Conservation (phyloP, 2,888 invertebrate species). For the Pyrochroa serraticornis region DNA sequence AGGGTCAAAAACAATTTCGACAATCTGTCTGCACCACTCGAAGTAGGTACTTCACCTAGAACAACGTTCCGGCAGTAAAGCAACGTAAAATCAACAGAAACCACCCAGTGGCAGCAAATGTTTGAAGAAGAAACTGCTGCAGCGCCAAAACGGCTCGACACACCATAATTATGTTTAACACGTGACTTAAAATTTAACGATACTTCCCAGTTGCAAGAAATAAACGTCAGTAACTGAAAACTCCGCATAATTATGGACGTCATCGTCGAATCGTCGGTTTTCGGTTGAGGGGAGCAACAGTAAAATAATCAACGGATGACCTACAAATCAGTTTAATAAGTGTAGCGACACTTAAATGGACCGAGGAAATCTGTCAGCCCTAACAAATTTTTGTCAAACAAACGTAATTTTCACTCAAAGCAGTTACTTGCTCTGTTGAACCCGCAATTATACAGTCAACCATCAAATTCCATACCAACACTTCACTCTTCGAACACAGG, state of each 20-base stretch:
- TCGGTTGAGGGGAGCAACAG: not conserved
- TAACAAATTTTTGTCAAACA: conserved; percentile 25
- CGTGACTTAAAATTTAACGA: no score
- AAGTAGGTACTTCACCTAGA: conserved; percentile 4
- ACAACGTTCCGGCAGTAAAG: not conserved
- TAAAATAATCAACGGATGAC: not conserved
- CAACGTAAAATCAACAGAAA: not conserved
- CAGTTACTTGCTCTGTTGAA: conserved; percentile 39
- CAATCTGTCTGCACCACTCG: not conserved
- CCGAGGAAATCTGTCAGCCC: conserved; percentile 22
- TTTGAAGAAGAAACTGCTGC: no score
- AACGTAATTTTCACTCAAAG: conserved; percentile 37
- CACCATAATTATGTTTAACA: no score
- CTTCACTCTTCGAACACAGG: conserved; percentile 41
- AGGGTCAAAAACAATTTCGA: no score
- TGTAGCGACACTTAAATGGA: conserved; percentile 18
- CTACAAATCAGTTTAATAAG: conserved; percentile 13
- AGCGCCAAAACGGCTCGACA: no score
- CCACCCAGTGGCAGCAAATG: not conserved
- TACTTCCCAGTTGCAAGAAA: no score
- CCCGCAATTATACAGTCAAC: conserved; percentile 38
- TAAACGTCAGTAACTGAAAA: no score
- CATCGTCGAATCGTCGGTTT: no score
- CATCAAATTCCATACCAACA: conserved; percentile 46
- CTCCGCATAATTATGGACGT: no score